Evolutionary conservation across 2,113 vertebrate genomes (phyloP).

Genomic region (Hippopotamus amphibius): DNA sequence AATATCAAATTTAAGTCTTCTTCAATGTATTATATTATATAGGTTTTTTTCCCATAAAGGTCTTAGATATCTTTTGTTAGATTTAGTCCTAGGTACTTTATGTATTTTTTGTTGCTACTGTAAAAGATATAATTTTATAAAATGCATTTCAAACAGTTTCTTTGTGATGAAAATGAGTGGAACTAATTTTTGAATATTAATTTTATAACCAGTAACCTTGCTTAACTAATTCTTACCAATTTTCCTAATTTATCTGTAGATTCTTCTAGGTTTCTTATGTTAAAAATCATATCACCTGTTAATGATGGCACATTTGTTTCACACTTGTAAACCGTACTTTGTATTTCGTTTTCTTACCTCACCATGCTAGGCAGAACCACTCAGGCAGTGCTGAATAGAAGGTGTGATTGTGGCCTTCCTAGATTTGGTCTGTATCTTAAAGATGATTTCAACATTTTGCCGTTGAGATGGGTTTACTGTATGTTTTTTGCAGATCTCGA

Average conservation of each 20-base stretch:
- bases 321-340: background rate
- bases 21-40: background rate
- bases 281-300: conserved; percentile 2
- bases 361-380: background rate
- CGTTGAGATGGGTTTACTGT: background rate
- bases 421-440: background rate
- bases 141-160: background rate
- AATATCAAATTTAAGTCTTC: background rate
- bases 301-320: background rate
- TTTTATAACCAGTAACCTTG: conserved; percentile 26
- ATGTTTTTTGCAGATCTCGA: background rate
- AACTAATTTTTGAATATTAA: conserved; percentile 55
- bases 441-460: background rate
- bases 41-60: background rate
- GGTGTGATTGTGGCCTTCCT: background rate
- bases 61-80: background rate
- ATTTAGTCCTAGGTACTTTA: background rate
- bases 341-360: background rate
- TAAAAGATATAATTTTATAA: conserved; percentile 5
- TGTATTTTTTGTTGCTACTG: background rate
- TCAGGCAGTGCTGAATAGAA: background rate
- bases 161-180: background rate
- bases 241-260: conserved; percentile 23
- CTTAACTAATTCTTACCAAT: conserved; percentile 36
- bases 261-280: background rate